Conservation (phyloP, 2,888 invertebrate species). For the Venusia cambrica region DNA sequence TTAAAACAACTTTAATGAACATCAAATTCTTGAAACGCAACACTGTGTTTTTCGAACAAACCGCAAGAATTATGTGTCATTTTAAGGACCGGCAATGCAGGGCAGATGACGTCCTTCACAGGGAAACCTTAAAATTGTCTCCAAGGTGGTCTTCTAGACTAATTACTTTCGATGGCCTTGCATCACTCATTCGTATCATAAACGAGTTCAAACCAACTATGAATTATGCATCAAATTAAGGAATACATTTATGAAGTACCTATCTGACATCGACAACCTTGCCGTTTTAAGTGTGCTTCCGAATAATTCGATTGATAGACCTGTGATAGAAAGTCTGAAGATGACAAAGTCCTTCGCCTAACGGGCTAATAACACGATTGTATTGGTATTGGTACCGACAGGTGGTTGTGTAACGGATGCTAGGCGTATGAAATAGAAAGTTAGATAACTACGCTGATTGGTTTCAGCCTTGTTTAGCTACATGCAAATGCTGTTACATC, state of each 20-base stretch:
- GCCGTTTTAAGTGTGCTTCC: conserved; percentile 1
- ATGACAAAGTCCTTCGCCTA: conserved; percentile 19
- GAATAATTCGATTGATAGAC: conserved; percentile 1
- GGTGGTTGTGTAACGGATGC: conserved; percentile 42
- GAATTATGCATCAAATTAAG: conserved; percentile 39
- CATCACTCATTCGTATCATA: conserved; percentile 35
- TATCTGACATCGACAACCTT: conserved; percentile 10
- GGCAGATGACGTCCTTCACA: conserved; percentile 44
- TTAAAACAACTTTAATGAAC: conserved; percentile 27
- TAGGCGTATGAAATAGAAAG: conserved; percentile 50
- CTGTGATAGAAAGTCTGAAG: conserved; percentile 7
- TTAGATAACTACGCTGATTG: conserved; percentile 48
- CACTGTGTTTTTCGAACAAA: conserved; percentile 30
- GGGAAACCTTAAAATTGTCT: conserved; percentile 59
- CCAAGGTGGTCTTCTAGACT: conserved; percentile 55
- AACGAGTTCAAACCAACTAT: conserved; percentile 31
- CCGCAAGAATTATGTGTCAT: conserved; percentile 33
- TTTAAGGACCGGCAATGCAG: conserved; percentile 22
- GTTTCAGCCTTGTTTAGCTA: conserved; percentile 45
- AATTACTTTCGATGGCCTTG: conserved; percentile 64
- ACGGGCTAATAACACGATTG: conserved; percentile 20
- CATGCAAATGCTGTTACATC: conserved; percentile 49
- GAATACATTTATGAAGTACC: conserved; percentile 36
- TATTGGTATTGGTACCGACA: conserved; percentile 28
- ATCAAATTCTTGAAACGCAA: conserved; percentile 32